Conservation (phyloP, 1,140 invertebrate genomes). For the Drosophila ohnishii region DNA sequence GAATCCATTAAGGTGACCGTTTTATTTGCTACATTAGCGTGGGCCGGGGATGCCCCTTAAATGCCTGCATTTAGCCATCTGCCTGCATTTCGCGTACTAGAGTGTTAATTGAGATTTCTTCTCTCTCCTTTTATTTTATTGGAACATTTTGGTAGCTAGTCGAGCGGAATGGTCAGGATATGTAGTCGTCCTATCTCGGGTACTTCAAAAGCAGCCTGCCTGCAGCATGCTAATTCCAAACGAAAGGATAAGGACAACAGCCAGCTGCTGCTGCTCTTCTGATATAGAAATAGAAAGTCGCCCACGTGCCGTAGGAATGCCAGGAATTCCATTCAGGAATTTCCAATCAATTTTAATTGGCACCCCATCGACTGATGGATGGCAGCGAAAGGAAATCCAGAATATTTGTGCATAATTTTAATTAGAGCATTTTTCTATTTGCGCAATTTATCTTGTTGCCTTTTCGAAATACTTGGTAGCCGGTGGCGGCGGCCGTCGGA, state of each 20-base stretch:
- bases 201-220: conserved; percentile 15
- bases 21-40: conserved; percentile 76
- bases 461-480: conserved; percentile 38
- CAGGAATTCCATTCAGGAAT: conserved; percentile 66
- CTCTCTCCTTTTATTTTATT: conserved; percentile 25
- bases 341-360: conserved; percentile 83
- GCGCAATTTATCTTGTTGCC: conserved; percentile 75
- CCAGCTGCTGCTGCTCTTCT: conserved; percentile 23
- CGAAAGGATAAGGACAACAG: conserved; percentile 30
- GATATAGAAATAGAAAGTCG: conserved; percentile 19
- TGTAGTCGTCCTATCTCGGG: background rate
- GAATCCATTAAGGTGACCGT: conserved; percentile 80
- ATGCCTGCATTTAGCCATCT: conserved; percentile 79
- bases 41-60: conserved; percentile 69
- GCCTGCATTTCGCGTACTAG: conserved; percentile 60
- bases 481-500: conserved; percentile 45
- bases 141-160: conserved; percentile 35
- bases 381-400: conserved; percentile 60
- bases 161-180: conserved; percentile 52
- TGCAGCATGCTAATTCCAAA: conserved; percentile 58
- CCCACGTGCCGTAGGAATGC: conserved; percentile 73
- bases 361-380: conserved; percentile 77
- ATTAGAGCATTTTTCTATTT: conserved; percentile 82
- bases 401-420: conserved; percentile 82
- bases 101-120: conserved; percentile 70